Evolutionary conservation across 2,888 invertebrate genomes (phyloP).

Genomic region (Zaprionus bogoriensis): DNA sequence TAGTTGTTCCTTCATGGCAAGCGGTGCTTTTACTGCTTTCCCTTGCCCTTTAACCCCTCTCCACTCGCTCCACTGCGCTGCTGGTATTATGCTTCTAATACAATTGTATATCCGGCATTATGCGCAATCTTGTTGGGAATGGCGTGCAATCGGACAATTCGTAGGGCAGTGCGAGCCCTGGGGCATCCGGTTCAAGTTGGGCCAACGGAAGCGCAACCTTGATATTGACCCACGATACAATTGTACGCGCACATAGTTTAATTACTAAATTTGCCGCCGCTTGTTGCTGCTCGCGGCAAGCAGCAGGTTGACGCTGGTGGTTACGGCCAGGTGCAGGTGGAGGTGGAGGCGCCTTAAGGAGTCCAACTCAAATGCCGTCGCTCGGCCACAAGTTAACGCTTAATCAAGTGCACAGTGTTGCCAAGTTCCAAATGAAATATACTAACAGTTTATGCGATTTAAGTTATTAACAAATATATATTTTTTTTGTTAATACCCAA

Average conservation of each 20-base stretch:
- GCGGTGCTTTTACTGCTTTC: slow-evolving; percentile 2
- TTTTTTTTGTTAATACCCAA: too few species aligned
- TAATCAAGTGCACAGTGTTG: slow-evolving; percentile 18
- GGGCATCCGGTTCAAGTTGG: slow-evolving; percentile 53
- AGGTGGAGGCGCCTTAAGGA: too few species aligned
- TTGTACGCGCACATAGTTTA: slow-evolving; percentile 39
- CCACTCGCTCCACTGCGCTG: too few species aligned
- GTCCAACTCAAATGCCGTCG: slow-evolving; percentile 14
- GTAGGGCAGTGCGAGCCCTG: slow-evolving; percentile 33
- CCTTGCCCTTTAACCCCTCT: too few species aligned
- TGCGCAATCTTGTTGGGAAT: slow-evolving; percentile 20
- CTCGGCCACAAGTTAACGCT: slow-evolving; percentile 28
- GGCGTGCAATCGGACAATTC: slow-evolving; percentile 66
- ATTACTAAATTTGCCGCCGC: slow-evolving; percentile 56
- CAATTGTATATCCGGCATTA: slow-evolving; percentile 10
- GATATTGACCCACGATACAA: slow-evolving; percentile 58
- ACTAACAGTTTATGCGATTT: too few species aligned
- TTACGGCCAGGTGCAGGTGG: slow-evolving; percentile 7
- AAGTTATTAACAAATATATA: too few species aligned
- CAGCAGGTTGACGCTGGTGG: slow-evolving; percentile 18
- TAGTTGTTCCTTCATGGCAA: slow-evolving; percentile 39
- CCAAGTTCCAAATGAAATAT: too few species aligned
- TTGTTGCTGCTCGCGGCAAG: slow-evolving; percentile 31
- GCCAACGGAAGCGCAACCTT: slow-evolving; percentile 32
- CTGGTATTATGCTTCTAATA: too few species aligned